Evolutionary conservation across 2,113 vertebrate species (phyloP).

Genomic region (Turdus rufiventris): DNA sequence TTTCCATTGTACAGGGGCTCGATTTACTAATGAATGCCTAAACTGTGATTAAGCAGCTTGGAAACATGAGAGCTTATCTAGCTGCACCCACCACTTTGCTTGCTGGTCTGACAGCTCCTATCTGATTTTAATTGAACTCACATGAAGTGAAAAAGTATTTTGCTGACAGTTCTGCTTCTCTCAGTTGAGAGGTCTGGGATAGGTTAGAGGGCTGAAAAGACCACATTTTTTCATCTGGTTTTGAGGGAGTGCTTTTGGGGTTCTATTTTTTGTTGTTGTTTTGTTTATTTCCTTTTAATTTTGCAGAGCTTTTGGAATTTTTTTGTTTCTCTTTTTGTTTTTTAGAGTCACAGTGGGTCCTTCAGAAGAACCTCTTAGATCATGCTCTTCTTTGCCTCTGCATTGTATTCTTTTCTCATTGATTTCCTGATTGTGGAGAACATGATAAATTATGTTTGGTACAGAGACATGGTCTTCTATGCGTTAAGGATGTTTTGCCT

Average conservation of each 20-base stretch:
- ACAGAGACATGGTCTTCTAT: not conserved
- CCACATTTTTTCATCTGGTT: not conserved
- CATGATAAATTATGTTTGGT: not conserved
- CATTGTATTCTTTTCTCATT: not conserved
- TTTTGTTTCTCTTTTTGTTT: not conserved
- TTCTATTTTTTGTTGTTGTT: not conserved
- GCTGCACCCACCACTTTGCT: not conserved
- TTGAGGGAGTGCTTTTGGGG: rapidly evolving
- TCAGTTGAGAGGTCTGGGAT: not conserved
- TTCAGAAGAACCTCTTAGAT: not conserved
- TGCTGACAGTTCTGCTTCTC: not conserved
- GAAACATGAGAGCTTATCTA: not conserved
- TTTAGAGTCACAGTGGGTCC: not conserved
- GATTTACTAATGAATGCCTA: not conserved
- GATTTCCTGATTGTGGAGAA: not conserved
- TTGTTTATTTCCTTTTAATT: not conserved
- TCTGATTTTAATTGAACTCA: not conserved
- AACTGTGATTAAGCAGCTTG: not conserved
- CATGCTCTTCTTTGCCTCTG: not conserved
- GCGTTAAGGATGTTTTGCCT: not conserved
- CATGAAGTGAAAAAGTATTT: not conserved
- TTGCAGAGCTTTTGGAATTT: not conserved
- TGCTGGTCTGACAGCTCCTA: not conserved
- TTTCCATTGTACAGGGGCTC: not conserved
- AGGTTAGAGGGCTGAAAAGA: not conserved